Percentiles rank a stretch among this genome's conserved stretches.
phyloP scores from a whole-genome alignment of 2,888 invertebrate species.

The Tanypteryx hageni region DNA sequence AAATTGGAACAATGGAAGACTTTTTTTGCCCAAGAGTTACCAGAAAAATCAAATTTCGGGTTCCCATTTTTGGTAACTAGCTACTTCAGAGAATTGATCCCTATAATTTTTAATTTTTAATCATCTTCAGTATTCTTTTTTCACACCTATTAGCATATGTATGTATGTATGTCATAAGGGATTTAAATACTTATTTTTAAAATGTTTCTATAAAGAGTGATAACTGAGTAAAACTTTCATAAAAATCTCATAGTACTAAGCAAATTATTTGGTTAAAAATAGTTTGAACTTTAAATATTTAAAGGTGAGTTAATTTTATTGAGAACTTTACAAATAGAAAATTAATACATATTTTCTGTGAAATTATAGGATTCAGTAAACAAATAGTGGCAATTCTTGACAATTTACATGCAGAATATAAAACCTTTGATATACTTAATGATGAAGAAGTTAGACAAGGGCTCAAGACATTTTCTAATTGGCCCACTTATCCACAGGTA shows the following conservation, averaged over 20 bases:
- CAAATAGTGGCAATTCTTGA: constrained; percentile 89
- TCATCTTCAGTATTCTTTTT: background rate
- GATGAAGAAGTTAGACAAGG: constrained; percentile 77
- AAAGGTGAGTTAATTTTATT: background rate
- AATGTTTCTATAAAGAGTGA: background rate
- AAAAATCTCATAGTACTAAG: background rate
- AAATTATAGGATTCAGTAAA: constrained; percentile 81
- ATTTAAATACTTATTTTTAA: too few species aligned
- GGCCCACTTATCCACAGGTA: constrained; percentile 81
- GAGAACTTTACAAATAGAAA: background rate
- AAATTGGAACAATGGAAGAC: too few species aligned
- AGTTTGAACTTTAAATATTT: too few species aligned
- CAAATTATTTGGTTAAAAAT: too few species aligned
- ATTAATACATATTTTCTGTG: background rate
- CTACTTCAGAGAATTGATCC: too few species aligned
- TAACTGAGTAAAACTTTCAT: background rate
- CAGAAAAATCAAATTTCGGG: too few species aligned
- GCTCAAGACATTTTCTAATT: constrained; percentile 75
- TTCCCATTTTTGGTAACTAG: too few species aligned
- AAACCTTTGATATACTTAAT: constrained; percentile 76
- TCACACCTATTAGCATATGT: too few species aligned
- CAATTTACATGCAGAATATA: constrained; percentile 76
- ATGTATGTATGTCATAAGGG: too few species aligned
- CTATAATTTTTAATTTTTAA: background rate
- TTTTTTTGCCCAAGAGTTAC: too few species aligned